phyloP scores from a whole-genome alignment of 2,888 invertebrate species.

The Drosophila demipolita region DNA sequence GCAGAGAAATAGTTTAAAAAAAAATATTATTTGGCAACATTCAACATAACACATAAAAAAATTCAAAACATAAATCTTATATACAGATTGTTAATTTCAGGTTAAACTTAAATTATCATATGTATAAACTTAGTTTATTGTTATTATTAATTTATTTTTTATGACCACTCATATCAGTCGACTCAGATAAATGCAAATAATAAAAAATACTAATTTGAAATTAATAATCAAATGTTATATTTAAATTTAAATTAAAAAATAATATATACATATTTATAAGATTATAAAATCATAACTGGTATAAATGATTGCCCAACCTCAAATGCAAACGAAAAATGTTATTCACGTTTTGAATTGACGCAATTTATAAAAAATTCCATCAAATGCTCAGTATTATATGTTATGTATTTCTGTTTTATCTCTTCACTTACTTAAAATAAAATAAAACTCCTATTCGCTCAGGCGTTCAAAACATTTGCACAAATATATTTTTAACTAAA shows the following conservation, averaged over 20 bases:
- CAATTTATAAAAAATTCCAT: background rate
- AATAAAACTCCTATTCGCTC: background rate
- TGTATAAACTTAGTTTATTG: accelerated
- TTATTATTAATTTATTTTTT: background rate
- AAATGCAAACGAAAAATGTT: background rate
- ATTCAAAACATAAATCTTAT: background rate
- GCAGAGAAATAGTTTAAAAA: background rate
- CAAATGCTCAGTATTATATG: background rate
- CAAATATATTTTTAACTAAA: background rate
- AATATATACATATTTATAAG: background rate
- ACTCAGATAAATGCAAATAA: background rate
- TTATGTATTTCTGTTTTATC: too few species aligned
- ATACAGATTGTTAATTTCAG: background rate
- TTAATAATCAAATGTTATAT: background rate
- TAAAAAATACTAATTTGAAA: background rate
- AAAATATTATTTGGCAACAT: background rate
- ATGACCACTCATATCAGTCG: background rate
- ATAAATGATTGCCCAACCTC: background rate
- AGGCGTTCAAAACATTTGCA: background rate
- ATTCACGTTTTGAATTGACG: background rate
- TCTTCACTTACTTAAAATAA: too few species aligned
- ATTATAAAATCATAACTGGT: too few species aligned
- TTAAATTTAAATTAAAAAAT: background rate
- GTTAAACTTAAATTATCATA: background rate
- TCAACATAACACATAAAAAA: background rate